A percentile compares a stretch with the other conserved stretches of the same genome.
phyloP scores from a whole-genome alignment of 1,140 invertebrate genomes.

The Ephestia elutella region DNA sequence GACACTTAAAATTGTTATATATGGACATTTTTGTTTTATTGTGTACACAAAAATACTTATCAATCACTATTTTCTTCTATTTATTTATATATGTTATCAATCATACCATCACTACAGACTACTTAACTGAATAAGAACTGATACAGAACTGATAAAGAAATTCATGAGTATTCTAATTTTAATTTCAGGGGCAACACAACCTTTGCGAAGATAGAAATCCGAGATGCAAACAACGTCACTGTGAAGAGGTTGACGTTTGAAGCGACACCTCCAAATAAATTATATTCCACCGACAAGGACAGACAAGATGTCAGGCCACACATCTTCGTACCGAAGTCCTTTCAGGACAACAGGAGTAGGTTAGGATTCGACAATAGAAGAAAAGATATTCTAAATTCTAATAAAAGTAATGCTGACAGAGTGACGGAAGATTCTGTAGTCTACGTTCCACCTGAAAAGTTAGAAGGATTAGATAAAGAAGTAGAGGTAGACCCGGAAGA shows the following conservation, averaged over 20 bases:
- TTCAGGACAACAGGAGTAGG: slow-evolving; percentile 62
- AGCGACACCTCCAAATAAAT: slow-evolving; percentile 44
- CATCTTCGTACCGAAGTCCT: slow-evolving; percentile 55
- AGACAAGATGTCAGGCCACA: slow-evolving; percentile 67
- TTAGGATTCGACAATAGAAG: slow-evolving; percentile 61
- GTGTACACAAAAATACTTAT: too few relatives aligned
- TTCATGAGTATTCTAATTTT: slow-evolving; percentile 12
- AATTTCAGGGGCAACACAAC: slow-evolving; percentile 64
- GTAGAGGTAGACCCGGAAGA: slow-evolving; percentile 68
- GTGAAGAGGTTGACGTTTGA: slow-evolving; percentile 64
- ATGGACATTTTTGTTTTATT: too few relatives aligned
- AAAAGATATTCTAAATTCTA: slow-evolving; percentile 42
- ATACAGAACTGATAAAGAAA: neutral
- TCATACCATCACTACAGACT: too few relatives aligned
- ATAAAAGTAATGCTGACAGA: slow-evolving; percentile 38
- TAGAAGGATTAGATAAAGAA: slow-evolving; percentile 63
- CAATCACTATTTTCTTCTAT: too few relatives aligned
- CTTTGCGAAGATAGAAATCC: slow-evolving; percentile 65
- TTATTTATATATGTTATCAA: too few relatives aligned
- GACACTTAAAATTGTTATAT: too few relatives aligned
- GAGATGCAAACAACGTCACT: slow-evolving; percentile 57
- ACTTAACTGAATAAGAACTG: too few relatives aligned
- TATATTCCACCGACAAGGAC: slow-evolving; percentile 54
- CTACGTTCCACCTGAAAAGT: slow-evolving; percentile 62
- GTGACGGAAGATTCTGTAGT: slow-evolving; percentile 48